Conservation (phyloP, 2,113 vertebrate species). For the Nyctereutes procyonoides region DNA sequence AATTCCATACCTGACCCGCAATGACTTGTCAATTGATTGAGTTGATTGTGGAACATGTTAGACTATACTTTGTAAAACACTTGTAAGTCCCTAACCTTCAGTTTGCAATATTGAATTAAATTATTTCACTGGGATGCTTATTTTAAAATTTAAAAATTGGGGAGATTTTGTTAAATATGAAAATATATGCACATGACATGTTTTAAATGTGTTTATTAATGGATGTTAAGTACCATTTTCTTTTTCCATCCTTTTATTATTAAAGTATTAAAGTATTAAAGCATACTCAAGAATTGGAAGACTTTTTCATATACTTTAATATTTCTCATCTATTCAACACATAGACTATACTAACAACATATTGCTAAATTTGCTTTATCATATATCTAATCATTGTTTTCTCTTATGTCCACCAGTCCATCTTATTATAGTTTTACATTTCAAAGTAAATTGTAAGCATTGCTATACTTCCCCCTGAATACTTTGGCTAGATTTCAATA, state of each 20-base stretch:
- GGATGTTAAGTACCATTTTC: neutral
- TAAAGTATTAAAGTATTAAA: neutral
- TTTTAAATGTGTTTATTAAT: constrained; percentile 1
- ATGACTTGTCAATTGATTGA: neutral
- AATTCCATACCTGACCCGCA: neutral
- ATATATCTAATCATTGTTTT: neutral
- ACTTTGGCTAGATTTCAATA: neutral
- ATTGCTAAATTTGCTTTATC: neutral
- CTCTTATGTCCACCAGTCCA: neutral
- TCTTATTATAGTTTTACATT: neutral
- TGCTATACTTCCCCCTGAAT: neutral
- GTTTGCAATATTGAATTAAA: neutral
- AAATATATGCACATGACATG: neutral
- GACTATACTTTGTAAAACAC: neutral
- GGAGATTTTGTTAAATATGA: constrained; percentile 12
- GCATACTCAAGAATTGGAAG: neutral
- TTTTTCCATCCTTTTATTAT: neutral
- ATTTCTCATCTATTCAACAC: neutral
- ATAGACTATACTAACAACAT: neutral
- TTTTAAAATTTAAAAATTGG: neutral
- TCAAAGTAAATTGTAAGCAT: neutral
- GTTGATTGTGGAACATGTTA: neutral
- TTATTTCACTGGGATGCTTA: neutral
- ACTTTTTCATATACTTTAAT: neutral
- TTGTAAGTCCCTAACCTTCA: neutral